Evolutionary conservation across 2,888 invertebrate species (phyloP).

Genomic region (Platypus cylindrus): DNA sequence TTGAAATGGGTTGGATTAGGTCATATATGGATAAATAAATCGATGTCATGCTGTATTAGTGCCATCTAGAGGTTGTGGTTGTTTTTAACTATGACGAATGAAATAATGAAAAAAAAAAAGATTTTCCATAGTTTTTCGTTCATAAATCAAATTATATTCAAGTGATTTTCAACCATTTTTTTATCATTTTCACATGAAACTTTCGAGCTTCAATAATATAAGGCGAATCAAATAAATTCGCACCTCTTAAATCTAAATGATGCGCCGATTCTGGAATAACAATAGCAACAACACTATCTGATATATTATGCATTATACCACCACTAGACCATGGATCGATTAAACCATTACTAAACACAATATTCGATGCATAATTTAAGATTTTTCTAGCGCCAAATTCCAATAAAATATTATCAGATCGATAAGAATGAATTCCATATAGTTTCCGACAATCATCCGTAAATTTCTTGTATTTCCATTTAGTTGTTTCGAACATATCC

Average conservation of each 20-base stretch:
- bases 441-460: conserved; percentile 54
- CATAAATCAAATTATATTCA: too few relatives aligned
- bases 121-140: too few relatives aligned
- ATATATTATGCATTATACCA: conserved; percentile 59
- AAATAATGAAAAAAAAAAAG: too few relatives aligned
- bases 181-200: conserved; percentile 48
- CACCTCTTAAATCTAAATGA: conserved; percentile 66
- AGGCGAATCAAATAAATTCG: conserved; percentile 49
- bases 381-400: conserved; percentile 77
- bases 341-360: conserved; percentile 73
- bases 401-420: conserved; percentile 46
- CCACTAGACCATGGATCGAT: conserved; percentile 82
- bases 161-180: conserved; percentile 40
- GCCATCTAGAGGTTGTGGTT: too few relatives aligned
- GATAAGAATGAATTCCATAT: conserved; percentile 48
- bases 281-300: conserved; percentile 51
- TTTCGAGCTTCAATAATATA: conserved; percentile 50
- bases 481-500: conserved; percentile 70
- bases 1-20: too few relatives aligned
- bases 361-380: conserved; percentile 53
- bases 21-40: too few relatives aligned
- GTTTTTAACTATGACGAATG: too few relatives aligned
- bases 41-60: too few relatives aligned
- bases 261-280: conserved; percentile 75
- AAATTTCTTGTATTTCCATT: conserved; percentile 61